Conservation (phyloP, 2,113 vertebrate genomes). For the Vombatus ursinus region DNA sequence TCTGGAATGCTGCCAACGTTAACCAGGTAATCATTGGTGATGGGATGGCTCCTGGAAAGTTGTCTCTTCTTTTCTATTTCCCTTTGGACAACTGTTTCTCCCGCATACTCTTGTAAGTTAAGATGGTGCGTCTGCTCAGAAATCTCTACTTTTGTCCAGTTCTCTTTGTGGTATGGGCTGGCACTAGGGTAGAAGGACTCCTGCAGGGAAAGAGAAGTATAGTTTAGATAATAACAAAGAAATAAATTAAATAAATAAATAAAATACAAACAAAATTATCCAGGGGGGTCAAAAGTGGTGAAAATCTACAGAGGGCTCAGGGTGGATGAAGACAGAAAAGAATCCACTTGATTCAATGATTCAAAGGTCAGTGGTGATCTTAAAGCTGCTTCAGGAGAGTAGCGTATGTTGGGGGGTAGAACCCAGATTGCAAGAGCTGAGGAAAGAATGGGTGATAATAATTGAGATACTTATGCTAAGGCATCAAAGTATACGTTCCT, state of each 20-base stretch:
- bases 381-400: not conserved
- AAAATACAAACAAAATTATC: not conserved
- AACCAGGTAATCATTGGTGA: not conserved
- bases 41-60: not conserved
- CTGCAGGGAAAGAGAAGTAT: constrained; percentile 45
- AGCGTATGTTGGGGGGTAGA: not conserved
- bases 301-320: not conserved
- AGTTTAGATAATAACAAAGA: not conserved
- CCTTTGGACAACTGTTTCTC: not conserved
- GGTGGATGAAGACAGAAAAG: not conserved
- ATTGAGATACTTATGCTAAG: not conserved
- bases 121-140: not conserved
- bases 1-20: not conserved
- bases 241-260: too few relatives aligned
- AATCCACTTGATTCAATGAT: not conserved
- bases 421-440: not conserved
- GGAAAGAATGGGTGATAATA: not conserved
- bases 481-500: not conserved
- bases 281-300: not conserved
- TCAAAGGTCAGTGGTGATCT: not conserved
- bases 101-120: not conserved
- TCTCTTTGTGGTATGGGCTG: not conserved
- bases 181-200: constrained; percentile 67
- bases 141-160: not conserved
- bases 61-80: constrained; percentile 64